Conservation (phyloP, 2,113 vertebrate species). For the Sus scrofa region T2T-Sscrofa CM000816.6:10257001-10257500, state of each 20-base stretch:
- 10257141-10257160: slow-evolving; percentile 89
- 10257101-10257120: not conserved
- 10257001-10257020: not conserved
- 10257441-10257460: no score
- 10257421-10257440: no score
- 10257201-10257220: slow-evolving; percentile 51
- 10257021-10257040: not conserved
- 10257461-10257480: no score
- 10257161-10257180: slow-evolving; percentile 90
- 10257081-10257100: not conserved
- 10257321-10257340: not conserved
- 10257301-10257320: fast-evolving
- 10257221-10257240: slow-evolving; percentile 30
- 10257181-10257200: slow-evolving; percentile 80
- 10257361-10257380: not conserved
- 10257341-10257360: not conserved
- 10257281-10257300: fast-evolving
- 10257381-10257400: not conserved
- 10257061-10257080: not conserved
- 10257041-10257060: not conserved
- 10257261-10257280: slow-evolving; percentile 73
- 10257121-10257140: slow-evolving; percentile 88
- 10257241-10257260: slow-evolving; percentile 80
- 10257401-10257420: no score
- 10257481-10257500: no score